phyloP scores from a whole-genome alignment of 30 jellyfish, hydroid and myxozoan genomes.

The Chironex yamaguchii region DNA sequence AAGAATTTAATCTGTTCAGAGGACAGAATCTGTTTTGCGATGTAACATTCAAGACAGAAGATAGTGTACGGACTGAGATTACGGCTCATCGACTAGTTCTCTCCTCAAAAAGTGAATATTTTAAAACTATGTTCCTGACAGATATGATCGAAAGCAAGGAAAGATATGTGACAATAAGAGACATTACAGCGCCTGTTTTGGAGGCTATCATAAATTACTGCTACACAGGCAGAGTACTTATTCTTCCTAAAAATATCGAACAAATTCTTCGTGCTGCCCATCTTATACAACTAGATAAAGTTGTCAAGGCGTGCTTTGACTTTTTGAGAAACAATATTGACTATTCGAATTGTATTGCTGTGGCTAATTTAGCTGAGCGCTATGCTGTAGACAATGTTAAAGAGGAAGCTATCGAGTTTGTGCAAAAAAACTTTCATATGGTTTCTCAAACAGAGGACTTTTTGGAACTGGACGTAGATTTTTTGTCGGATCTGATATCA shows the following conservation, averaged over 20 bases:
- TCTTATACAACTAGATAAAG: conserved; percentile 80
- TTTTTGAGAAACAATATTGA: conserved; percentile 71
- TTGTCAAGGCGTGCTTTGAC: conserved; percentile 80
- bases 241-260: conserved; percentile 53
- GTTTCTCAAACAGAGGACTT: conserved; percentile 68
- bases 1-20: not conserved
- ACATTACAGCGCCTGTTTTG: conserved; percentile 61
- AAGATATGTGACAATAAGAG: conserved; percentile 53
- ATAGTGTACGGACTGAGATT: conserved; percentile 22
- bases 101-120: conserved; percentile 79
- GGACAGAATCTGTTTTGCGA: conserved; percentile 56
- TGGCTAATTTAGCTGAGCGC: conserved; percentile 76
- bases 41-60: conserved; percentile 75
- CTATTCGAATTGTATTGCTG: conserved; percentile 78
- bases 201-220: conserved; percentile 60
- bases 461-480: conserved; percentile 51
- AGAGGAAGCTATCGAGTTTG: conserved; percentile 64
- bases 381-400: conserved; percentile 70
- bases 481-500: conserved; percentile 57
- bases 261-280: conserved; percentile 82
- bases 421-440: conserved; percentile 73
- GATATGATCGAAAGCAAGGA: conserved; percentile 73
- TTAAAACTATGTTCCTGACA: conserved; percentile 82
- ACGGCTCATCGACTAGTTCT: conserved; percentile 81
- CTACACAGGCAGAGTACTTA: conserved; percentile 67